Base-by-base conservation (phyloP, 2,888 invertebrate genomes). In the Synergus itoensis region DNA sequence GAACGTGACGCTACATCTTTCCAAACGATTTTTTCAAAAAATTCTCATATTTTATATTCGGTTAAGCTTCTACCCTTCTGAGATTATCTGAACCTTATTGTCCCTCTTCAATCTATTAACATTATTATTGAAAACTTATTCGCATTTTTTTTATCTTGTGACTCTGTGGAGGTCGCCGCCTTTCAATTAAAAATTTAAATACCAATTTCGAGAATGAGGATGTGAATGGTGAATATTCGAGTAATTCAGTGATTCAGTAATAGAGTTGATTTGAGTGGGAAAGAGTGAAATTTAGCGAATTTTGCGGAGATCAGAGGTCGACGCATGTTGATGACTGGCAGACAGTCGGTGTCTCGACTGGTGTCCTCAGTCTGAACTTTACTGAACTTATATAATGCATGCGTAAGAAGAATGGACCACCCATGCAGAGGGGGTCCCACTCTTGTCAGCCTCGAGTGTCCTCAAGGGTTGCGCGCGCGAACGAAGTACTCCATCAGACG, bases 401-500 rank as follows among this genome's bases (percentile, higher is more conserved):
- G 88, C 88, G 89, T 87, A 88, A 88, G 88, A 90, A 90, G 91
- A 90, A 91, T 88, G 91, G 92, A 91, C 92, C 92, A 92, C 92
- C 92, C 92, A 92, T 90, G 88, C 88, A 85, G 91, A 90, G 85
- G 84, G 81, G 85, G 81, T 81, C 84, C 85, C 87, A 87, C 88
- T 91, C 88, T 89, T 89, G 89, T 88, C 83, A 84, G 85, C 85
- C 87, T 90, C 87, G 86, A 90, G 91, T 87, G 85, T 89, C 86
- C 91, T 91, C 83, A 84, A 91, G 89, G 89, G 89, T 89, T 89
- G 89, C 80, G 87, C 89, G 88, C 88, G 89, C 88, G 89, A 89
- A 87, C 88, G 86, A 87, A 88, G 88, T 89, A 91, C 91, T 91
- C 89, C 90, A 90, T 90, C 90, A 87, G 86, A 79, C 60, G 60